Evolutionary conservation across 2,797 vertebrate genomes (phyloP).

Genomic region (Sebastes oblongus): DNA sequence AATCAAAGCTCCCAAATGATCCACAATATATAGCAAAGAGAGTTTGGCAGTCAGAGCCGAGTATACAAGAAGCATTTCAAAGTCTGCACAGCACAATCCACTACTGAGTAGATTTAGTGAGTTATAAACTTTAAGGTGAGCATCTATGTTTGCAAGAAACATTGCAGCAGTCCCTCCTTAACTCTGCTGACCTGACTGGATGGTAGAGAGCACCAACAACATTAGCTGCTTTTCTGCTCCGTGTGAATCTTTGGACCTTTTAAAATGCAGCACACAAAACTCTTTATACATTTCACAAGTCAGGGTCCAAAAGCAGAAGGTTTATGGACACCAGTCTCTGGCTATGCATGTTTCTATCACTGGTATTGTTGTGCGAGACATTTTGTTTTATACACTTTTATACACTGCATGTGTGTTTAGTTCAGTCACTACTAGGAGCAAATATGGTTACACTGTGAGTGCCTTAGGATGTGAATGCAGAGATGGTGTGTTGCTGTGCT

Average conservation of each 20-base stretch:
- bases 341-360: no score
- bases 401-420: no score
- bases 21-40: not conserved
- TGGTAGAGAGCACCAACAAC: not conserved
- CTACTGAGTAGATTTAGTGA: not conserved
- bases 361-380: no score
- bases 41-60: not conserved
- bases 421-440: no score
- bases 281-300: no score
- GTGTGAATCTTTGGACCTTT: not conserved
- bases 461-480: no score
- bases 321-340: not conserved
- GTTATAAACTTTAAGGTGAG: not conserved
- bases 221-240: not conserved
- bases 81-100: not conserved
- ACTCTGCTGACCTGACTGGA: not conserved
- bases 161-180: not conserved
- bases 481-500: no score
- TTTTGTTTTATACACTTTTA: no score
- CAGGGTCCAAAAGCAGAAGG: not conserved
- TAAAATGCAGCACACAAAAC: not conserved
- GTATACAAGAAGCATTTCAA: not conserved
- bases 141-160: not conserved
- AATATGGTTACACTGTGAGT: no score
- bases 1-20: slow-evolving; percentile 17